phyloP scores from a whole-genome alignment of 1,140 invertebrate genomes.

The roundworm (Caenorhabditis elegans) region WBcel235 BX284606.5:9634501-9635000 shows the following conservation, averaged over 20 bases:
- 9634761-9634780: background rate
- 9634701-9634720: background rate
- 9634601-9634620: constrained; percentile 5
- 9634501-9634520: constrained; percentile 8
- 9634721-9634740: constrained; percentile 12
- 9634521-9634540: background rate
- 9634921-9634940: background rate
- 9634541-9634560: constrained; percentile 11
- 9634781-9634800: constrained; percentile 1
- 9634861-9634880: constrained; percentile 4
- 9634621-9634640: background rate
- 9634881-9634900: background rate
- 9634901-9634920: background rate
- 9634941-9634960: background rate
- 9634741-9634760: background rate
- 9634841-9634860: background rate
- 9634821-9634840: background rate
- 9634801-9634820: background rate
- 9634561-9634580: background rate
- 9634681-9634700: constrained; percentile 12
- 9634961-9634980: background rate
- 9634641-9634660: background rate
- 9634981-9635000: too few relatives aligned
- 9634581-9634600: background rate
- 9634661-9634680: constrained; percentile 11